Conservation (phyloP, 2,797 vertebrate genomes). For the Sarcophilus harrisii region DNA sequence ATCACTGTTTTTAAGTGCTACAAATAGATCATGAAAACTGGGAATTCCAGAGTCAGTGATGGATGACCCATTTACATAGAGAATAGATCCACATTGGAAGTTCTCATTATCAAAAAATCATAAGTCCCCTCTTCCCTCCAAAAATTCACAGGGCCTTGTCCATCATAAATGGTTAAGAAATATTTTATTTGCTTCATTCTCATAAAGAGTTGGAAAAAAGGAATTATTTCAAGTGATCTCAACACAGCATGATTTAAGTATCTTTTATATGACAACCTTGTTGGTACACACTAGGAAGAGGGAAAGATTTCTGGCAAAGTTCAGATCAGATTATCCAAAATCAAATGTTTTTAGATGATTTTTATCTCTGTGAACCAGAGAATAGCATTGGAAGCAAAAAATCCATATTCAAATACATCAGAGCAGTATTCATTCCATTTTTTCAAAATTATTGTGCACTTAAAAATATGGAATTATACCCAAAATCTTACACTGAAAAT, state of each 20-base stretch:
- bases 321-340: not conserved
- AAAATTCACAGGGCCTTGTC: not conserved
- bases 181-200: not conserved
- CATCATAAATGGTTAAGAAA: not conserved
- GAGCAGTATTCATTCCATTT: not conserved
- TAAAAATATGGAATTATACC: not conserved
- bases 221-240: not conserved
- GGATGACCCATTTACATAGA: not conserved
- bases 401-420: constrained; percentile 33
- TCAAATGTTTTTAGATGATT: not conserved
- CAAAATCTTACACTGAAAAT: not conserved
- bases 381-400: constrained; percentile 32
- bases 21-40: not conserved
- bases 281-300: not conserved
- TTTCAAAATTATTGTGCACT: not conserved
- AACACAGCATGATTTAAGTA: not conserved
- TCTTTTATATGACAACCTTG: not conserved
- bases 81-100: not conserved
- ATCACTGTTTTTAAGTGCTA: not conserved
- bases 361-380: constrained; percentile 2
- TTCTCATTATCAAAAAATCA: not conserved
- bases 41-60: not conserved
- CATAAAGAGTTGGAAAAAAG: not conserved
- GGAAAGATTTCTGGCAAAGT: not conserved
- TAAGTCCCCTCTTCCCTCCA: not conserved